Base-by-base conservation (phyloP, 1,140 invertebrate genomes). In the Zaprionus capensis region DNA sequence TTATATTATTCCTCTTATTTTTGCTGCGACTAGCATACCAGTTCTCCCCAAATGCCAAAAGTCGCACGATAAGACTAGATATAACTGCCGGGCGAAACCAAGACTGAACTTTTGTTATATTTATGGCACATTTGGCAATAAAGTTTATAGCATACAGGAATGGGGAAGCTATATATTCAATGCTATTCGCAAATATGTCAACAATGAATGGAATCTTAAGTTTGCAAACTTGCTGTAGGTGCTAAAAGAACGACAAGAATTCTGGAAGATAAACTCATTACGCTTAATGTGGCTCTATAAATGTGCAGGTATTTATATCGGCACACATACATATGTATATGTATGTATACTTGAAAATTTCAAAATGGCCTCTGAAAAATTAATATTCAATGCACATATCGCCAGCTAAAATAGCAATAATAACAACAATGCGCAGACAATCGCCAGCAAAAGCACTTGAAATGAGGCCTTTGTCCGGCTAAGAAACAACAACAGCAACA, bases 311-410 rank as follows among this genome's bases (percentile, higher is more conserved):
- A 51, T 51, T 24, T 53, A 55, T 9, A 64, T 11, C 7, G 31
- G 11, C 31, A 34, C 31, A 34, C 7, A 34, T 31, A 6, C 11
- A 12, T 22, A 2, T 24, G 15, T 17, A 57, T 70, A 31, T 56
- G 38, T 58, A 24, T 49, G 56, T 65, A 41, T 17, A 59, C 41
- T 46, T 34, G 22, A 75, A 58, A 51, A 71, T 78, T 79, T 67
- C 81, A 87, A 88, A 86, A 87, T 75, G 78, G 78, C 81, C 58
- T 70, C 77, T 74, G 58, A 49, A 58, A 81, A 85, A 84, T 88
- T 76, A 73, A 87, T 84, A 88, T 88, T 90, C 84, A 78, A 90
- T 90, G 78, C 81, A 88, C 81, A 90, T 80, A 73, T 66, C 34
- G 55, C 65, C 66, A 46, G 58, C 51, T 56, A 65, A 59, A 71